Conservation (phyloP, 2,888 invertebrate genomes). For the Strigamia maritima region DNA sequence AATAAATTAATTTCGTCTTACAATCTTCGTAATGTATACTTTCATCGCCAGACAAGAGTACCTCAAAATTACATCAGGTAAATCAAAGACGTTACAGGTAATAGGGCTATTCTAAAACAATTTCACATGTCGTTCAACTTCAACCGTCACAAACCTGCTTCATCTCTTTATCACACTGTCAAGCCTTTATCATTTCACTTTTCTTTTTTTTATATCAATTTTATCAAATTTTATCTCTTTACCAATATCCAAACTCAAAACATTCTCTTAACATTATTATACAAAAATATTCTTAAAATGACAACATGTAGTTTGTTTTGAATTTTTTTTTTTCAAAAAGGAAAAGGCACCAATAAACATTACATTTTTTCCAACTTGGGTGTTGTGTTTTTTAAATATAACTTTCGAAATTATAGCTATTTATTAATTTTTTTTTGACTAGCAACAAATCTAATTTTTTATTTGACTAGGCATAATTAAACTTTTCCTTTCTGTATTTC, state of each 20-base stretch:
- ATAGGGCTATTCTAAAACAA: background rate
- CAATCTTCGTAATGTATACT: conserved; percentile 11
- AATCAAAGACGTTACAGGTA: conserved; percentile 27
- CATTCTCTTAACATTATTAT: background rate
- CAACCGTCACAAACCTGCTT: background rate
- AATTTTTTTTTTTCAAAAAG: background rate
- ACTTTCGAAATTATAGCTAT: background rate
- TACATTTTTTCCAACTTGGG: background rate
- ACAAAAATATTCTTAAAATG: conserved; percentile 20
- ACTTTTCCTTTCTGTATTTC: conserved; percentile 11
- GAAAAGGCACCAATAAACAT: conserved; percentile 27
- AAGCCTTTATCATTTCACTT: background rate
- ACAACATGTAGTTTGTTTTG: background rate
- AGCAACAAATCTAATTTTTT: conserved; percentile 20
- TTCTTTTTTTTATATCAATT: too few species aligned
- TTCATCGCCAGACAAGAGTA: conserved; percentile 17
- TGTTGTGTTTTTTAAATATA: background rate
- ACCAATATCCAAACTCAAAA: background rate
- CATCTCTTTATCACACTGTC: background rate
- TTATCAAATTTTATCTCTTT: background rate
- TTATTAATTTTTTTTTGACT: background rate
- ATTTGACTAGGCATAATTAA: conserved; percentile 1
- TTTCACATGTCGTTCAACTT: conserved; percentile 16
- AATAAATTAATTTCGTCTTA: conserved; percentile 31
- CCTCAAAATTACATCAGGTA: conserved; percentile 35